These are phyloP conservation scores for Simalia tracyae DNA, from an alignment of 2,797 vertebrate genomes.

Conservation along the genomic window DNA sequence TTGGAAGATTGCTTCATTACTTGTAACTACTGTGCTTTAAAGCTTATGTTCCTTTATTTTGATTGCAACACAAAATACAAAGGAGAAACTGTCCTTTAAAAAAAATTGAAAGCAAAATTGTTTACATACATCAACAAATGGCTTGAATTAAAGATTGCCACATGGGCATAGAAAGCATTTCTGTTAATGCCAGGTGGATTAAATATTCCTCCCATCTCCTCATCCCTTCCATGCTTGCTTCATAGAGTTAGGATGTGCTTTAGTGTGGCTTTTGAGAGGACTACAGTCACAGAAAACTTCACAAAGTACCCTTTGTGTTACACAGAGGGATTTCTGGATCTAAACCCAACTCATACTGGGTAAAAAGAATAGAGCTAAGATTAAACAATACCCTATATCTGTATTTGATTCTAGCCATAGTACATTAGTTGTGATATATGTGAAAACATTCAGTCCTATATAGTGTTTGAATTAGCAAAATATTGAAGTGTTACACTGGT, in stretches of 20 bases:
- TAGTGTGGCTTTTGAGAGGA: neutral
- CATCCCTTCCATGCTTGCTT: neutral
- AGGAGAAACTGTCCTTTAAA: neutral
- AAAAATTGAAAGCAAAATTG: neutral
- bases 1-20: neutral
- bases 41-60: slow-evolving; percentile 20
- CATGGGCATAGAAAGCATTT: neutral
- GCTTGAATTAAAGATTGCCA: fast-evolving
- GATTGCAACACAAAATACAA: slow-evolving; percentile 1
- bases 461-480: slow-evolving; percentile 41
- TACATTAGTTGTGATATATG: neutral
- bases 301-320: too few relatives aligned
- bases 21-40: neutral
- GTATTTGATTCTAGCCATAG: neutral
- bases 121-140: neutral
- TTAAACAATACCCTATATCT: neutral
- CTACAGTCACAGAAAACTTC: neutral
- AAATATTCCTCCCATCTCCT: too few relatives aligned
- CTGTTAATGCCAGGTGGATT: too few relatives aligned
- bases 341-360: neutral
- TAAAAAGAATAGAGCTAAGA: too few relatives aligned
- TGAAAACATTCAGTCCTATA: slow-evolving; percentile 19
- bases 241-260: neutral
- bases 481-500: neutral
- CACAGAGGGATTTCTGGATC: neutral